Base-by-base conservation (phyloP, 2,888 invertebrate genomes). In the Brachyopa scutellaris region DNA sequence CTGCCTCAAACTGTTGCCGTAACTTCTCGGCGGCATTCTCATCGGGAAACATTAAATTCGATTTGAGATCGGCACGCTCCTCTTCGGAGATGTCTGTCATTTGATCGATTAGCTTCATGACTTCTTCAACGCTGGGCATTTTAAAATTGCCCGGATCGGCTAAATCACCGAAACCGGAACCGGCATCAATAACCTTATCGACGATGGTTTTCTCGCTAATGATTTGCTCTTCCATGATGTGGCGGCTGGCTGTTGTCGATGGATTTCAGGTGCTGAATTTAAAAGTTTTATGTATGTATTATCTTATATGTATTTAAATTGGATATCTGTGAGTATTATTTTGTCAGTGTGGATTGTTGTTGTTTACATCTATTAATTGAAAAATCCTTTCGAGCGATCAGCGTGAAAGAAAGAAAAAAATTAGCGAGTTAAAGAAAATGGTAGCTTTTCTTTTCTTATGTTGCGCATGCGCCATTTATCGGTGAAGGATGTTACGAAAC, bases 51-150 rank as follows among this genome's bases (percentile, higher is more conserved):
- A 91, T 88, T 51, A 94, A 86, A 87, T 92, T 91, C 1, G 90
- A 90, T 66, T 91, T 91, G 15, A 95, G 85, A 61, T 90, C 92
- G n/a, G 92, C 92, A 83, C 92, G 93, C 59, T 94, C 92, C 17
- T 93, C 93, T 3, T 94, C 94, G 55, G 92, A 90, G 1, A 95
- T 86, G 1, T 92, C 93, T 0, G 89, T 86, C 85, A 93, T 91
- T 0, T 91, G 88, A 15, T 94, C 92, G 17, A 94, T 88, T 88
- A 93, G 88, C 42, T 92, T 91, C 77, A 94, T 86, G 0, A 94
- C 86, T 38, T 93, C 92, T 19, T 93, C 93, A 1, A 92, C 87
- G 0, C 92, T 91, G 0, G 94, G 93, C 72, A 93, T 90, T 67
- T 91, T 88, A n/a, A 88, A 88, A 49, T 90, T 86, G 2, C 85